A percentile compares a stretch with the other conserved stretches of the same genome.
phyloP scores from a whole-genome alignment of 2,113 vertebrate genomes.

The Neotragus moschatus region DNA sequence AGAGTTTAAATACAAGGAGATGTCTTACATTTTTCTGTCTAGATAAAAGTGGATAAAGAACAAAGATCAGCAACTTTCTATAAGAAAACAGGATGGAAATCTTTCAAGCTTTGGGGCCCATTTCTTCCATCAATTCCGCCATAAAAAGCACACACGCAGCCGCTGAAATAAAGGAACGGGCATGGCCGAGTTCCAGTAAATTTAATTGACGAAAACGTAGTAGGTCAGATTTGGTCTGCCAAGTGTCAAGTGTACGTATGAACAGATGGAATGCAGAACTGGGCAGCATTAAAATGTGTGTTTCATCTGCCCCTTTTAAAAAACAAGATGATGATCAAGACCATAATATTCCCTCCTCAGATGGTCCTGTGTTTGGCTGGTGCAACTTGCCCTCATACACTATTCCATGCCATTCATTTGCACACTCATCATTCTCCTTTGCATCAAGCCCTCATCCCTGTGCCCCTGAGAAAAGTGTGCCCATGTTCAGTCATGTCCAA shows the following conservation, averaged over 20 bases:
- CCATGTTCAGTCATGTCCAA: neutral
- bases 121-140: neutral
- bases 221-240: neutral
- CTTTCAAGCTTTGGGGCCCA: neutral
- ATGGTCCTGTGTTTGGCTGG: no score
- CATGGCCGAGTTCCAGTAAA: neutral
- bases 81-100: neutral
- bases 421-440: neutral
- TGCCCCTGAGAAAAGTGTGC: neutral
- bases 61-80: neutral
- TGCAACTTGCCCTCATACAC: no score
- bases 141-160: neutral
- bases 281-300: neutral
- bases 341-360: neutral
- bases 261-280: accelerated
- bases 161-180: neutral
- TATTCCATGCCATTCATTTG: neutral
- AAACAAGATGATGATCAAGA: neutral
- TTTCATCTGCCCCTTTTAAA: neutral
- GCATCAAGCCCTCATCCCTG: neutral
- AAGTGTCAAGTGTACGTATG: neutral
- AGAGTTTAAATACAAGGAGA: neutral
- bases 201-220: neutral
- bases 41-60: neutral
- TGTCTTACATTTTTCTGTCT: neutral